phyloP scores from a whole-genome alignment of 2,113 vertebrate genomes.

The Zosterops pallidus region DNA sequence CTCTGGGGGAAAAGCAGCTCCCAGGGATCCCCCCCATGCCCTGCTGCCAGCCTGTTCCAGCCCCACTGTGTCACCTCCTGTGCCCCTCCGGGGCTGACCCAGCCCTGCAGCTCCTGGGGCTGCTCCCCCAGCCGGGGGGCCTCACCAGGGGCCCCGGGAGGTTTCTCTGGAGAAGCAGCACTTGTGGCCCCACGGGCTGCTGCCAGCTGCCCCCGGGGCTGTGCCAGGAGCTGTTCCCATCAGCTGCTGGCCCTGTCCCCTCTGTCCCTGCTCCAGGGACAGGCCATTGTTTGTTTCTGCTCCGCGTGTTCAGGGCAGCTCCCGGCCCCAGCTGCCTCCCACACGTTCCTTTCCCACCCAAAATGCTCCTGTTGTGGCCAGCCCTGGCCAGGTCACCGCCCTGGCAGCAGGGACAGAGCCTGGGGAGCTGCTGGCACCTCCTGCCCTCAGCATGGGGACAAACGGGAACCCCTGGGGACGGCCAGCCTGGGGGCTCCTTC shows the following conservation, averaged over 20 bases:
- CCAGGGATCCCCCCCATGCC: accelerated
- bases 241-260: background rate
- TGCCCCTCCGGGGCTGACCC: background rate
- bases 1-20: accelerated
- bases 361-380: background rate
- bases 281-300: background rate
- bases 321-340: background rate
- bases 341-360: background rate
- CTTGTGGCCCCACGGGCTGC: background rate
- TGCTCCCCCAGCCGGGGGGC: background rate
- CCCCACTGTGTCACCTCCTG: background rate
- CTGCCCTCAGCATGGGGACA: background rate
- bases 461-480: background rate
- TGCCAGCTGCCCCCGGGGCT: background rate
- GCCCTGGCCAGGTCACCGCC: accelerated
- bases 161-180: background rate
- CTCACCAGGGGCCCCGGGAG: background rate
- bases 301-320: background rate
- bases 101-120: background rate
- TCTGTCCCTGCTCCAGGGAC: background rate
- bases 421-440: background rate
- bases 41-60: background rate
- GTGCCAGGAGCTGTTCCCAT: background rate
- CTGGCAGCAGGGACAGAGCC: background rate
- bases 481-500: accelerated